phyloP scores from a whole-genome alignment of 1,140 invertebrate species.

The Drosophila novamexicana region DNA sequence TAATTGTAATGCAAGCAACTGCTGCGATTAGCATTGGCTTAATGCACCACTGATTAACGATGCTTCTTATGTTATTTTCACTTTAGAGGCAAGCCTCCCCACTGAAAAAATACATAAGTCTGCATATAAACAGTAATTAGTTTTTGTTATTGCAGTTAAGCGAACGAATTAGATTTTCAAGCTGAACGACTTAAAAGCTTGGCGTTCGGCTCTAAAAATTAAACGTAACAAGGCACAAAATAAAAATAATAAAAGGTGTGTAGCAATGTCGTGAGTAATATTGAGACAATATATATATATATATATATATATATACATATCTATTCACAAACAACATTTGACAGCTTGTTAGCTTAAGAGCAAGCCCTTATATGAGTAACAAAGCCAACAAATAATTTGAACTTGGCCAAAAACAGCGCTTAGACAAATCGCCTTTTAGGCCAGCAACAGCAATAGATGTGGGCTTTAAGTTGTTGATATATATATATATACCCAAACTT shows the following conservation, averaged over 20 bases:
- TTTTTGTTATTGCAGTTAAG: conserved; percentile 68
- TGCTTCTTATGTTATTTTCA: conserved; percentile 57
- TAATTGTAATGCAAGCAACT: conserved; percentile 2
- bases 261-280: conserved; percentile 29
- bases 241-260: conserved; percentile 10
- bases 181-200: conserved; percentile 65
- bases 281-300: not conserved
- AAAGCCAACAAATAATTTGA: conserved; percentile 17
- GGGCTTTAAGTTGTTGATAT: not conserved
- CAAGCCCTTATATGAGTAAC: conserved; percentile 31
- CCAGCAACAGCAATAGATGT: not conserved
- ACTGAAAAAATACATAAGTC: not conserved
- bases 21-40: conserved; percentile 44
- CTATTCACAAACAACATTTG: conserved; percentile 8
- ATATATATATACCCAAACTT: not conserved
- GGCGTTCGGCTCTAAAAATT: conserved; percentile 72
- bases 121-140: conserved; percentile 51
- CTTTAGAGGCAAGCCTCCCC: conserved; percentile 41
- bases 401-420: conserved; percentile 11
- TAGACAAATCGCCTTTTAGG: conserved; percentile 2
- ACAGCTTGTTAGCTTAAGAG: conserved; percentile 10
- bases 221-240: conserved; percentile 52
- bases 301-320: not conserved
- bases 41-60: conserved; percentile 49
- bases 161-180: conserved; percentile 75